Base-by-base conservation (phyloP, 1,140 invertebrate genomes). In the Monochamus saltuarius region DNA sequence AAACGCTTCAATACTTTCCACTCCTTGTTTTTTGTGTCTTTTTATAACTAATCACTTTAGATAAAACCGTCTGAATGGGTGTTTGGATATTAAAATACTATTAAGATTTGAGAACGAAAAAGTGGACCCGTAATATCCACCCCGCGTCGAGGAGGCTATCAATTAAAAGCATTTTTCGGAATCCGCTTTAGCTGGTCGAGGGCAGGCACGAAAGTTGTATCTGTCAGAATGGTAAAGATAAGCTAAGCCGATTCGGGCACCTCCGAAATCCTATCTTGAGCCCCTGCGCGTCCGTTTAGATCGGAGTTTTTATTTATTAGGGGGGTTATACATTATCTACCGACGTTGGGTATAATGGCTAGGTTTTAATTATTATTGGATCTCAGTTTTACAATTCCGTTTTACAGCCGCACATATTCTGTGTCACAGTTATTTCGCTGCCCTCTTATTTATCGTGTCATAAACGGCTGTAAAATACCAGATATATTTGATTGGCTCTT, bases 341-440 rank as follows among this genome's bases (percentile, higher is more conserved):
- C 56, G 64, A 68, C 63, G 56, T 68, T 68, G 65, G 61, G 64
- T 68, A 68, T 70, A 70, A 70, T 66, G 68, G 68, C 63, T 59
- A 29, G 22, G 56, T 51, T 70, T 70, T 70, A 70, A 70, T 70
- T 70, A 68, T 68, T 68, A 68, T 70, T 70, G 64, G 66, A 57
- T 57, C 62, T 64, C 50, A 51, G 55, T 67, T 67, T 67, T 67
- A 67, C 65, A 62, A 59, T 64, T 57, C 56, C 53, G 54, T 53
- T 66, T 66, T 66, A 66, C 57, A 60, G 35, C 65, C 65, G 56
- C 59, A 56, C 9, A 39, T 66, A 66, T 66, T 52, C 51, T 35
- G 51, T 59, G 61, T 64, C 56, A 62, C 58, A 56, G 55, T 63
- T 43, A 34, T 65, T 55, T 60, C 56, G 54, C 61, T 58, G 56